A percentile compares a stretch with the other conserved stretches of the same genome.
phyloP scores from a whole-genome alignment of 2,888 invertebrate genomes.

The Heliconius ismenius region DNA sequence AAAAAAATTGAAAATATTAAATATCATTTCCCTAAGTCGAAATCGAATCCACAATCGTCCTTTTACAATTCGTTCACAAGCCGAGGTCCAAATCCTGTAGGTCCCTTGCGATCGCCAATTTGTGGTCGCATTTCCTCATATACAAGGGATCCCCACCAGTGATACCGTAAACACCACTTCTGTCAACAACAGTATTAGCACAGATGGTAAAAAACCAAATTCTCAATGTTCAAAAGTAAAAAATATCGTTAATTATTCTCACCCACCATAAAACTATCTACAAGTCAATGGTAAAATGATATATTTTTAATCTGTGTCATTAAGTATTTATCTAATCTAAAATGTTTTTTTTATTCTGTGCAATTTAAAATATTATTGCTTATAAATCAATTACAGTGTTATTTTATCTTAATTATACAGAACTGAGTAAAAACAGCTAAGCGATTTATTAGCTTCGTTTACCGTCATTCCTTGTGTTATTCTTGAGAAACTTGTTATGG shows the following conservation, averaged over 20 bases:
- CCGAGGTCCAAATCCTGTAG: too few relatives aligned
- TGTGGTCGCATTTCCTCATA: too few relatives aligned
- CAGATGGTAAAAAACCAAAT: too few relatives aligned
- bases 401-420: conserved; percentile 28
- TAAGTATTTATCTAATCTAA: conserved; percentile 21
- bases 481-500: conserved; percentile 2
- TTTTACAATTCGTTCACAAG: too few relatives aligned
- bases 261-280: neutral
- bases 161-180: too few relatives aligned
- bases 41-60: too few relatives aligned
- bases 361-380: conserved; percentile 16
- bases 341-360: conserved; percentile 3
- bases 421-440: conserved; percentile 6
- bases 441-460: conserved; percentile 13
- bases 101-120: too few relatives aligned
- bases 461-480: conserved; percentile 1
- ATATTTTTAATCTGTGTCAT: neutral
- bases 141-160: too few relatives aligned
- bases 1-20: too few relatives aligned
- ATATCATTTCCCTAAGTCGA: too few relatives aligned
- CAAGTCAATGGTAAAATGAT: neutral
- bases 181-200: too few relatives aligned
- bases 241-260: neutral
- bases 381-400: conserved; percentile 29
- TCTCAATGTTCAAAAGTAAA: neutral